phyloP scores from a whole-genome alignment of 64 coral and sea anemone genomes.

The Montipora cactus region DNA sequence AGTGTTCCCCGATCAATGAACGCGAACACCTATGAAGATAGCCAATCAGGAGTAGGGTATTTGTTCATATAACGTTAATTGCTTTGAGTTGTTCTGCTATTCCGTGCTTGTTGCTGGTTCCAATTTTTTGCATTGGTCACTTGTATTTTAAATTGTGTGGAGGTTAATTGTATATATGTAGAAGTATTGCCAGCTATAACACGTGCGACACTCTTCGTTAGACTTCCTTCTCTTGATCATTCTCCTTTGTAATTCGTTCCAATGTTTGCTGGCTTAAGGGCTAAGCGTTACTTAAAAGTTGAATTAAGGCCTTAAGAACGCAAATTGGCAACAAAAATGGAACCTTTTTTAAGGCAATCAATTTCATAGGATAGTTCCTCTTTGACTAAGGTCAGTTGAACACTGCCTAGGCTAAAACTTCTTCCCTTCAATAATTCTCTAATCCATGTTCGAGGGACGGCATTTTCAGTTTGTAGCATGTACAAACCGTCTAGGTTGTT shows the following conservation, averaged over 20 bases:
- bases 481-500: not conserved
- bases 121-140: not conserved
- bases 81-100: not conserved
- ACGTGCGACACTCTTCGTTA: not conserved
- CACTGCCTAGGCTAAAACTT: not conserved
- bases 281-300: too few relatives aligned
- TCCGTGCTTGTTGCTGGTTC: not conserved
- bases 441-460: not conserved
- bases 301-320: not conserved
- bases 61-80: not conserved
- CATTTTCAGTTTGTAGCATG: constrained; percentile 13
- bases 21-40: not conserved
- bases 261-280: too few relatives aligned
- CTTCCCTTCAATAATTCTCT: not conserved
- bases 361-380: not conserved
- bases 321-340: not conserved
- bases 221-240: not conserved
- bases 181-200: not conserved
- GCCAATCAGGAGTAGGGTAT: not conserved
- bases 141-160: not conserved
- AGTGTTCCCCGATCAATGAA: not conserved
- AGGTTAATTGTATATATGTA: not conserved
- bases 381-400: not conserved
- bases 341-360: not conserved
- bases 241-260: not conserved